Percentiles rank a stretch among this genome's conserved stretches.
Conservation (phyloP, 2,113 vertebrate genomes). For the Salvelinus alpinus region DNA sequence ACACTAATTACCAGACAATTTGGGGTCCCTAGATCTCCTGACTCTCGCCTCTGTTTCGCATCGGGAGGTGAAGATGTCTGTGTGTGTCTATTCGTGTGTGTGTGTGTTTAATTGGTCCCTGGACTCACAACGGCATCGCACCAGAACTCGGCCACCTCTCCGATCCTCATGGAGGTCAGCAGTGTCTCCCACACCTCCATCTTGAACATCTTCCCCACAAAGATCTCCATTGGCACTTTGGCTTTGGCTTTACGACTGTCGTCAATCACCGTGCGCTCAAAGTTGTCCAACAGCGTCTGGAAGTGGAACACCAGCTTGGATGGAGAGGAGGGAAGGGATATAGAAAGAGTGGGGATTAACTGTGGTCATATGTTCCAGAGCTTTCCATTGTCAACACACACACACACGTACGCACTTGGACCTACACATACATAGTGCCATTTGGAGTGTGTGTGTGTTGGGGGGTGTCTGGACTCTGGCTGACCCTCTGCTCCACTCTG, state of each 20-base stretch:
- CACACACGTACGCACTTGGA: background rate
- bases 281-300: slow-evolving; percentile 83
- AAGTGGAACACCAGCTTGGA: slow-evolving; percentile 85
- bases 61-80: background rate
- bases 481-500: background rate
- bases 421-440: background rate
- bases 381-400: background rate
- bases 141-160: slow-evolving; percentile 89
- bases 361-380: slow-evolving; percentile 7
- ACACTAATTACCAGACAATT: slow-evolving; percentile 40
- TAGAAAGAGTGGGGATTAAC: slow-evolving; percentile 17
- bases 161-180: slow-evolving; percentile 82
- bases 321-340: background rate
- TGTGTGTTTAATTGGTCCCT: background rate
- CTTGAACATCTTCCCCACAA: slow-evolving; percentile 89
- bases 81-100: background rate
- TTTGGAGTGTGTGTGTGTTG: slow-evolving; percentile 20
- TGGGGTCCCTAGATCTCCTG: slow-evolving; percentile 1
- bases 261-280: slow-evolving; percentile 82
- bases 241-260: slow-evolving; percentile 78
- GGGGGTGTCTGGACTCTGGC: background rate
- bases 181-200: slow-evolving; percentile 86
- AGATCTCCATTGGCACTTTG: slow-evolving; percentile 80
- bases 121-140: slow-evolving; percentile 81
- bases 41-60: background rate